These are phyloP conservation scores for Protaetia brevitarsis DNA, from an alignment of 1,140 invertebrate species.

Conservation along the genomic window DNA sequence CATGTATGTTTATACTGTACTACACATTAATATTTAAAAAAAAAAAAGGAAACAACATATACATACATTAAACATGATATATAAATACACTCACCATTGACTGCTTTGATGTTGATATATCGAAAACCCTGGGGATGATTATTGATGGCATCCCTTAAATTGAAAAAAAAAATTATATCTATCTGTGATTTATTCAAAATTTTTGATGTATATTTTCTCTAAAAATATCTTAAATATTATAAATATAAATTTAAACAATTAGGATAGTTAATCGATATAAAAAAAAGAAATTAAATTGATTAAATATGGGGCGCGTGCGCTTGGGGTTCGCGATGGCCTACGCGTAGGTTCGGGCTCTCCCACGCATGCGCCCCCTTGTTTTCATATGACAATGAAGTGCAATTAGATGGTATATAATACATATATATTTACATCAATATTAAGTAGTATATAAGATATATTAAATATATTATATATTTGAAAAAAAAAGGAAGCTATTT, in stretches of 20 bases:
- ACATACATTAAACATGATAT: constrained; percentile 24
- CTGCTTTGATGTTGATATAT: constrained; percentile 49
- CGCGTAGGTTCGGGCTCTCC: neutral
- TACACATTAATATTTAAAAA: constrained; percentile 24
- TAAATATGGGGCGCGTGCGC: constrained; percentile 18
- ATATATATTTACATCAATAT: constrained; percentile 56
- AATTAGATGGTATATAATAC: constrained; percentile 55
- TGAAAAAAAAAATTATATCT: constrained; percentile 53
- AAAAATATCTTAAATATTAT: constrained; percentile 53
- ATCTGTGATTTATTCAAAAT: constrained; percentile 57
- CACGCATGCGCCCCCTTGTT: constrained; percentile 34
- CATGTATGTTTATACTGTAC: constrained; percentile 27
- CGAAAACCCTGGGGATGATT: constrained; percentile 41
- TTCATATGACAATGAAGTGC: constrained; percentile 53
- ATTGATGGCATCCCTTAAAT: constrained; percentile 38
- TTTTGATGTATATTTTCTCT: constrained; percentile 56
- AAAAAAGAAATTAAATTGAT: constrained; percentile 31
- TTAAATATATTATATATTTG: constrained; percentile 51
- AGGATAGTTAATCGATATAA: constrained; percentile 48
- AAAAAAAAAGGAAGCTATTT: constrained; percentile 49
- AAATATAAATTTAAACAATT: constrained; percentile 49
- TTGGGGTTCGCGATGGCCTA: neutral
- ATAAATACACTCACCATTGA: constrained; percentile 26
- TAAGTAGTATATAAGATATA: constrained; percentile 53
- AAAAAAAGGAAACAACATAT: too few relatives aligned